Evolutionary conservation across 2,888 invertebrate genomes (phyloP).

Genomic region (Caenorhabditis afra): DNA sequence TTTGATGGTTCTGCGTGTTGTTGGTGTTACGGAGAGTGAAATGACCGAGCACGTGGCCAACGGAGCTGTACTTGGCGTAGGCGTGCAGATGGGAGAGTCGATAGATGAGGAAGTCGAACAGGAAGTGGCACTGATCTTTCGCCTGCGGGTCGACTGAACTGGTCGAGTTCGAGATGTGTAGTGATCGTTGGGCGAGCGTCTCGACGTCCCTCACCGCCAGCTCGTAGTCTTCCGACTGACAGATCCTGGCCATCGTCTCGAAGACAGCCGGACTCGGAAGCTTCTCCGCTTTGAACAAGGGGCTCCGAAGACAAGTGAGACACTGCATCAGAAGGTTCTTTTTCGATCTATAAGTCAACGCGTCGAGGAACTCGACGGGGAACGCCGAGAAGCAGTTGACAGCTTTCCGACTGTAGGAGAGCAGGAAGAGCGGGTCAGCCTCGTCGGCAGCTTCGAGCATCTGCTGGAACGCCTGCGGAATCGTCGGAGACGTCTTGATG

Average conservation of each 20-base stretch:
- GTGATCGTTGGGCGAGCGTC: conserved; percentile 18
- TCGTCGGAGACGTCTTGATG: conserved; percentile 1
- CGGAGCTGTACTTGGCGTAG: conserved; percentile 13
- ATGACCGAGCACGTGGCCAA: not conserved
- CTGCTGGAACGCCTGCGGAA: not conserved
- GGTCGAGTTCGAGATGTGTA: conserved; percentile 8
- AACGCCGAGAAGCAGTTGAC: conserved; percentile 51
- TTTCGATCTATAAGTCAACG: conserved; percentile 72
- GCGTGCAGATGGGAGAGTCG: conserved; percentile 27
- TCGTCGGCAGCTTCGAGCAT: conserved; percentile 33
- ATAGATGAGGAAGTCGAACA: conserved; percentile 52
- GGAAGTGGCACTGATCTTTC: conserved; percentile 50
- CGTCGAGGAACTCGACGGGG: conserved; percentile 67
- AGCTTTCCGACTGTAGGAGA: conserved; percentile 53
- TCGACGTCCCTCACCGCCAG: conserved; percentile 41
- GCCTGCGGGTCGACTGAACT: conserved; percentile 20
- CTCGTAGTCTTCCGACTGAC: conserved; percentile 47
- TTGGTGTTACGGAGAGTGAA: conserved; percentile 16
- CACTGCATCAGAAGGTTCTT: conserved; percentile 41
- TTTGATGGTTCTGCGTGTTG: conserved; percentile 51
- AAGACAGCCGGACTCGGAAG: conserved; percentile 60
- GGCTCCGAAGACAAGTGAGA: conserved; percentile 9
- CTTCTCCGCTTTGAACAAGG: conserved; percentile 1
- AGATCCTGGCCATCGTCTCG: conserved; percentile 36
- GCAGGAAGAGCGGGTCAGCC: conserved; percentile 32